phyloP scores from a whole-genome alignment of 2,113 vertebrate genomes.

The Lasiurus borealis region DNA sequence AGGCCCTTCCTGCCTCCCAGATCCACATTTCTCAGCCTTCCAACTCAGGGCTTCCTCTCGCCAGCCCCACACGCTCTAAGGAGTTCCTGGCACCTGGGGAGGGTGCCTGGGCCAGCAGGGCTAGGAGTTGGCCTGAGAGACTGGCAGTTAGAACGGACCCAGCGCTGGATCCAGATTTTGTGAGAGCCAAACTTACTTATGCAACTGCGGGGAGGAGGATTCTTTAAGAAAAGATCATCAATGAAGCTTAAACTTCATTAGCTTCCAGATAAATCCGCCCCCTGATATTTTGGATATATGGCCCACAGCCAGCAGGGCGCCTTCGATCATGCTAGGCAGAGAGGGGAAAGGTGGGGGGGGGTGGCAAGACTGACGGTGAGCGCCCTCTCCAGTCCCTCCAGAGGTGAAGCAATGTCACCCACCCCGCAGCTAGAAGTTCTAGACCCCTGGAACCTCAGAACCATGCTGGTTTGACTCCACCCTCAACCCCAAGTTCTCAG shows the following conservation, averaged over 20 bases:
- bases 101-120: background rate
- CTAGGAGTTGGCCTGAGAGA: background rate
- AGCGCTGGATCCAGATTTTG: conserved; percentile 9
- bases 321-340: background rate
- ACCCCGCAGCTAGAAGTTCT: background rate
- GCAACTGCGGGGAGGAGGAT: background rate
- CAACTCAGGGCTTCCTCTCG: background rate
- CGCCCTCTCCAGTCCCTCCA: background rate
- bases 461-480: background rate
- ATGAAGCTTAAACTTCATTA: conserved; percentile 4
- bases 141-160: background rate
- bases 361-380: background rate
- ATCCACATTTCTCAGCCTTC: background rate
- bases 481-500: background rate
- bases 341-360: too few species aligned
- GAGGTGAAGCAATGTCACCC: background rate
- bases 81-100: background rate
- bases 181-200: background rate
- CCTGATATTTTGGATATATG: background rate
- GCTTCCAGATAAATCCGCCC: background rate
- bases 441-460: background rate
- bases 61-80: background rate
- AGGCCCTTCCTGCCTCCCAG: background rate
- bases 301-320: background rate
- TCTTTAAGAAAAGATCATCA: conserved; percentile 51